A percentile compares a stretch with the other conserved stretches of the same genome.
Conservation (phyloP, 35 echinoderm and acorn worm genomes). For the Holothuria glaberrima region DNA sequence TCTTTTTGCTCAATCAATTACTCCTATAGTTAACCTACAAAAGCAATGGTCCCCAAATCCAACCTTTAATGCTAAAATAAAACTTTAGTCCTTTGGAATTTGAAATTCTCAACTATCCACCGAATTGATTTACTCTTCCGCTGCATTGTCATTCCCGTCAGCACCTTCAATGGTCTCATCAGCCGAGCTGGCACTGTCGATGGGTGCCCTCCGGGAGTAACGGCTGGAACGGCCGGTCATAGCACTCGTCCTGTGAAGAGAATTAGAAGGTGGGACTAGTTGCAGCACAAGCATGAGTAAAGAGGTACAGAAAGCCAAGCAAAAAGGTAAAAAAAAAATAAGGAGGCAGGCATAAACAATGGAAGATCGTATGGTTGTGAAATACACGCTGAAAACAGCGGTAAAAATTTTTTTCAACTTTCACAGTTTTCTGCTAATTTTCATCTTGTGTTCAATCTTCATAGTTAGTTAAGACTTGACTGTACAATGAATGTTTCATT, state of each 20-base stretch:
- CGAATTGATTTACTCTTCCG: slow-evolving; percentile 23
- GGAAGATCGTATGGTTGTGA: no score
- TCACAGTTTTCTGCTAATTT: no score
- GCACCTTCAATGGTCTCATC: slow-evolving; percentile 15
- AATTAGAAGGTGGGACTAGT: slow-evolving; percentile 31
- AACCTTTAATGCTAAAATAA: neutral
- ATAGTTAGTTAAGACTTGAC: no score
- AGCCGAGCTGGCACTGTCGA: slow-evolving; percentile 42
- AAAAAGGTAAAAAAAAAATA: neutral
- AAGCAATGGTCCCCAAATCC: neutral
- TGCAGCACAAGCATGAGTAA: slow-evolving; percentile 43
- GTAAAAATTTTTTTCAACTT: no score
- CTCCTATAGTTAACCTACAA: neutral
- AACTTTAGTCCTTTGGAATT: slow-evolving; percentile 7
- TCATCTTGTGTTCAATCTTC: no score
- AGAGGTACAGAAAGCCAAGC: neutral
- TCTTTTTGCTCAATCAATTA: neutral
- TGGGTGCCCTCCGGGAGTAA: slow-evolving; percentile 16
- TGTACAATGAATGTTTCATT: no score
- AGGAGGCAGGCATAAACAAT: no score
- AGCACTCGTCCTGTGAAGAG: neutral
- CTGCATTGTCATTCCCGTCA: slow-evolving; percentile 2
- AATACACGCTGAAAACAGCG: no score
- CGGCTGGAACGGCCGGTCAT: slow-evolving; percentile 11
- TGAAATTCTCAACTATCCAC: neutral